Base-by-base conservation (phyloP, 1,140 invertebrate genomes). In the Calliphora vicina region DNA sequence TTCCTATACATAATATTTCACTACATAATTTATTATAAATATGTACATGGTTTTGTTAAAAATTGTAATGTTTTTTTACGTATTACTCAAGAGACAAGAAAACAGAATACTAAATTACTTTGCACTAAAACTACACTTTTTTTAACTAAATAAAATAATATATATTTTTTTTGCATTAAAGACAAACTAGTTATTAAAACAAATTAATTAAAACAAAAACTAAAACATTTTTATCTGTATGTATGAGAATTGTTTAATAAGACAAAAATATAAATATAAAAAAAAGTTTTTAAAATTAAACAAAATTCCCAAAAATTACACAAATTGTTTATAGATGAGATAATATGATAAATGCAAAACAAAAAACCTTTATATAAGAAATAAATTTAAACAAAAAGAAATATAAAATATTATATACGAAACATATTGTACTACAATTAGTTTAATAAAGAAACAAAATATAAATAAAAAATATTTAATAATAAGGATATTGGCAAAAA, bases 401-500 rank as follows among this genome's bases (percentile, higher is more conserved):
- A 45, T 45, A 45, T 45, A 67, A 3, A 23, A 67, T 23, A 67
- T 23, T 67, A 67, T 67, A 67, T 67, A 67, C n/a, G 20, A 23
- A 67, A 67, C 20, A 67, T 67, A 67, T 67, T 67, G 57, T 67
- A 67, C 57, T 67, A 67, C 57, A 67, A 67, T 67, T 76, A 76
- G 73, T 35, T 29, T 35, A 35, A 42, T 76, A 76, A 76, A 42
- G n/a, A 76, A 29, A 27, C 23, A 42, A 26, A 35, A 27, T 20
- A 76, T 17, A 72, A 72, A 72, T 13, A 72, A 72, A 72, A 72
- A 72, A 10, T 72, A 23, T 72, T 23, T 23, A 29, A 29, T 29
- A 29, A 29, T 29, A n/a, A n/a, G n/a, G n/a, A 25, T 25, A 72
- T 10, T 27, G 26, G 20, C 67, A 10, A 72, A 23, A 72, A 72